Base-by-base conservation (phyloP, 2,113 vertebrate species). In the Chionomys nivalis region DNA sequence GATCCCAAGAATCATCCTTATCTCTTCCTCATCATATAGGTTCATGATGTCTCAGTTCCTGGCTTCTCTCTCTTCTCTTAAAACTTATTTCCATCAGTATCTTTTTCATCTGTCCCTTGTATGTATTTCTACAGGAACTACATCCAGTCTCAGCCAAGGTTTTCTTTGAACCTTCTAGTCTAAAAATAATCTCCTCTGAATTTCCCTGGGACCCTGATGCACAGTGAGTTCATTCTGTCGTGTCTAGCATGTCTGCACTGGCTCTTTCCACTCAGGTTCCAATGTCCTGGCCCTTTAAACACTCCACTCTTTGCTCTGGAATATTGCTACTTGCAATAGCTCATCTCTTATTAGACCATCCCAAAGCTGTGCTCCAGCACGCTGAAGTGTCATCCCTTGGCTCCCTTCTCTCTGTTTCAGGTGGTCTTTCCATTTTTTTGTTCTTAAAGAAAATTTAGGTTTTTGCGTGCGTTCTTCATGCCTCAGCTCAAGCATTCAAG, bases 401-500 rank as follows among this genome's bases (percentile, higher is more conserved):
- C 72, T 93, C 63, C 63, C 16, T 47, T 79, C 49, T 83, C 81
- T 90, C 93, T 77, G 26, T 76, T 86, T 90, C 86, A 72, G 52
- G n/a, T 79, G 10, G 44, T 90, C 61, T 89, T 92, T 95, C 44
- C 49, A 75, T 94, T 47, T 5, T 42, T 72, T 72, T n/a, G n/a
- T n/a, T n/a, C 17, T n/a, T 19, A 73, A 73, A 23, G 36, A n/a
- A n/a, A 39, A 73, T 31, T 63, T 87, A 21, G 66, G 87, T 87
- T 94, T 76, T 82, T 24, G 11, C 79, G 2, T 81, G 52, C 65
- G 19, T 52, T 55, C 14, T 12, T 39, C 12, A 77, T 66, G 31
- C 77, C 58, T 96, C 36, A 91, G n/a, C 21, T 95, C 73, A 96
- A 90, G 10, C 39, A 75, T 91, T 92, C 19, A 36, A 31, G 81